Conservation (phyloP, 2,797 vertebrate genomes). For the Lemur catta region DNA sequence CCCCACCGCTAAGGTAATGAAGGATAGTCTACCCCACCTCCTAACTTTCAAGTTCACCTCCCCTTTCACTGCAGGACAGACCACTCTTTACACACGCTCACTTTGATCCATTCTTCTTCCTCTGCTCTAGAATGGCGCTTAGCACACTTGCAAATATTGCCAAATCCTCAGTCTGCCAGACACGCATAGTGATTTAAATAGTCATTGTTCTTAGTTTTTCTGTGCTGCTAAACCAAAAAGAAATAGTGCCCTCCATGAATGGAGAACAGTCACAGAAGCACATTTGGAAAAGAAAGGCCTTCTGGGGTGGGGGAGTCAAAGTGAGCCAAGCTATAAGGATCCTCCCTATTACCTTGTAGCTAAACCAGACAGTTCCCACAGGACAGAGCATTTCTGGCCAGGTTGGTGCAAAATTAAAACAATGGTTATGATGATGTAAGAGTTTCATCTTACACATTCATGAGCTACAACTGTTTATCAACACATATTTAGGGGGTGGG, state of each 20-base stretch:
- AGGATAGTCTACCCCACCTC: background rate
- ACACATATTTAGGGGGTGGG: background rate
- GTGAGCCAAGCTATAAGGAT: background rate
- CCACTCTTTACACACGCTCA: background rate
- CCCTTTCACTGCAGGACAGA: background rate
- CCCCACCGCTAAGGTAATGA: background rate
- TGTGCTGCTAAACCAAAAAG: background rate
- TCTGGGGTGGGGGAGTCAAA: background rate
- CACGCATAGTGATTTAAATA: background rate
- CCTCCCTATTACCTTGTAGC: background rate
- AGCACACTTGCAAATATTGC: slow-evolving; percentile 3
- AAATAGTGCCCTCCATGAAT: background rate
- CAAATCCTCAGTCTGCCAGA: slow-evolving; percentile 22
- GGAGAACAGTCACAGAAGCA: background rate
- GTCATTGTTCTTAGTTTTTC: background rate
- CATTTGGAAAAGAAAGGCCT: background rate
- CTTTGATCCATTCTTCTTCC: background rate
- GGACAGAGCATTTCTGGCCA: slow-evolving; percentile 74
- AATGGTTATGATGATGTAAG: slow-evolving; percentile 71
- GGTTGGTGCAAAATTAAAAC: slow-evolving; percentile 68
- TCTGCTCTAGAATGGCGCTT: background rate
- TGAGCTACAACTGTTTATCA: slow-evolving; percentile 62
- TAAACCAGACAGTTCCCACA: slow-evolving; percentile 59
- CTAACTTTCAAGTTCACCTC: background rate
- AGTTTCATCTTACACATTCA: slow-evolving; percentile 75